Base-by-base conservation (phyloP, 2,888 invertebrate genomes). In the Lasiommata megera region DNA sequence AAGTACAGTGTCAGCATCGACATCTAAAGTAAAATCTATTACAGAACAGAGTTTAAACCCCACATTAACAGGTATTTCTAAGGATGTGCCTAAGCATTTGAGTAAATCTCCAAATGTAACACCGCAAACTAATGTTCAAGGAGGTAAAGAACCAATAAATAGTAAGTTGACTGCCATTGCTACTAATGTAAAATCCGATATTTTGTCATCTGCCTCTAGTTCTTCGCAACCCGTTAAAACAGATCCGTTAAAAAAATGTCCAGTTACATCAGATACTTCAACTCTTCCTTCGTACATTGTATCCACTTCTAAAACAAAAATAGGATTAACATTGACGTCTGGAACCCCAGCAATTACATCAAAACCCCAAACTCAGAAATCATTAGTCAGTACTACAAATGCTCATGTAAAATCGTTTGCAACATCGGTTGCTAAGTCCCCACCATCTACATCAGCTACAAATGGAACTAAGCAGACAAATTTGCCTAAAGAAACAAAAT, bases 261-360 rank as follows among this genome's bases (percentile, higher is more conserved):
- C 62, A 18, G 77, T 74, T 67, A 63, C 69, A 51, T 72, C 62
- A 51, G 44, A 36, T 5, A 48, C 17, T 46, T 56, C 44, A 23
- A 53, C 60, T 18, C 58, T 65, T 31, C 69, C 64, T 6, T 53
- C 61, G 28, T 65, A 67, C 40, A 66, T 67, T 53, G 66, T 67
- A 17, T 61, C 67, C 16, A 66, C 67, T 12, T 63, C 66, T 29
- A 66, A 64, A 62, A 66, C 63, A n/a, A 69, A 65, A 64, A 64
- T 65, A 41, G 65, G 66, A 12, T 58, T 50, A n/a, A 63, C 67
- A 14, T 54, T 62, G 18, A 61, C 52, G 7, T 47, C 60, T 38
- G 61, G 23, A 54, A 61, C 53, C 31, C 44, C 52, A 12, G 52
- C 52, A 23, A 55, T 18, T 17, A 55, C 60, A 18, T 47, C 52